Evolutionary conservation across 2,797 vertebrate genomes (phyloP), one percentile per base, ranked within the genome.

Genomic region (Sebastiscus tertius): DNA sequence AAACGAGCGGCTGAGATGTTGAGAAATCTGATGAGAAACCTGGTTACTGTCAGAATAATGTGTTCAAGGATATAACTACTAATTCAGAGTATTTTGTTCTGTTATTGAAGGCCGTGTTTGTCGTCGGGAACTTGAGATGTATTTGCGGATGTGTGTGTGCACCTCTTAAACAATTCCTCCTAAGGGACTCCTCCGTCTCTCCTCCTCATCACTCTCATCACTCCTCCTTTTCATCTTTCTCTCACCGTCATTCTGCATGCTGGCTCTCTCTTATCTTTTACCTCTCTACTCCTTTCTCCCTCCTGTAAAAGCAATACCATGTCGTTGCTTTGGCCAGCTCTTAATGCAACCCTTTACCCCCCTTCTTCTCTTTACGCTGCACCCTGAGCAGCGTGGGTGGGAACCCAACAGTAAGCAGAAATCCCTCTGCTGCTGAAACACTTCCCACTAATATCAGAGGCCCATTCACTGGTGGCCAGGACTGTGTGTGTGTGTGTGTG

Each of bases 341-440:
- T 89, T 94, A 94, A 92, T 93, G 89, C 88, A 89, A 68, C 82
- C 58, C 68, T 85, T 70, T 72, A 66, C 62, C 75, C 72, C 60
- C 77, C 74, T 59, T 75, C 26, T 76, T 54, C 22, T 14, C 33
- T 75, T 67, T 54, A 79, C 24, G 4, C 81, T 87, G 67, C 65
- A 31, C 29, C 4, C 77, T 63, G 55, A 79, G 56, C 66, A 75
- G 75, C 11, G 22, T 70, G 27, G 70, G 82, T 84, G 80, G 66
- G 85, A 93, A 91, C 82, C 80, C 63, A 88, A 54, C 85, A 87
- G 89, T 91, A 92, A 93, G 90, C 93, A 92, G 76, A 93, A 94
- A 91, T 89, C 79, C 74, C 72, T 75, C 75, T 22, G 78, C 74
- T 80, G 74, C 81, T 75, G 80, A 93, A 91, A 92, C 73, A 72